These are phyloP conservation scores for Lumbricus terrestris DNA, from an alignment of 2,888 invertebrate species.

Conservation along the genomic window DNA sequence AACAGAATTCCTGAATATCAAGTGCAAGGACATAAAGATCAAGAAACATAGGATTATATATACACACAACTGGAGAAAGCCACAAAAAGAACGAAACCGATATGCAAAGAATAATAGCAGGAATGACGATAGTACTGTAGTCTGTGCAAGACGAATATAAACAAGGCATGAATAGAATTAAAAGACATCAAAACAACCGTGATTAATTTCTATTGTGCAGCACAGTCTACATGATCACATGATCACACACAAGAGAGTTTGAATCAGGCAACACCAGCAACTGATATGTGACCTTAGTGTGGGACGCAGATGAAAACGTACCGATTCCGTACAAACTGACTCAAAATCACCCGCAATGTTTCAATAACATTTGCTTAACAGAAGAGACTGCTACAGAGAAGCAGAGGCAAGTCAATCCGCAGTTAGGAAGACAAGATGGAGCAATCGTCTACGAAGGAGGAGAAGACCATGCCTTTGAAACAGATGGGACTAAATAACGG, in stretches of 20 bases:
- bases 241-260: neutral
- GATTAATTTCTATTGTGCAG: neutral
- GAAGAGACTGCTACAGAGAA: neutral
- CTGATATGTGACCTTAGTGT: neutral
- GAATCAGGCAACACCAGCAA: neutral
- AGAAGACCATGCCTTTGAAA: neutral
- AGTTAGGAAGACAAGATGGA: neutral
- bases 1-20: neutral
- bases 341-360: neutral
- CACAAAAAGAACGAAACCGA: neutral
- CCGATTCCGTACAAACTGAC: neutral
- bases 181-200: neutral
- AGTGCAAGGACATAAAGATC: neutral
- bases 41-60: neutral
- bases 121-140: conserved; percentile 3
- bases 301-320: neutral
- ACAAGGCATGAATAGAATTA: neutral
- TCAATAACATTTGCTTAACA: neutral
- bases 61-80: neutral
- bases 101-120: neutral
- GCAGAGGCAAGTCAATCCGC: neutral
- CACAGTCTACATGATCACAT: neutral
- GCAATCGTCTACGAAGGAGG: neutral
- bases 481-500: neutral
- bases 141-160: neutral